Evolutionary conservation across 2,797 vertebrate genomes (phyloP), one percentile per base, ranked within the genome.

Genomic region (Silurus aristotelis): DNA sequence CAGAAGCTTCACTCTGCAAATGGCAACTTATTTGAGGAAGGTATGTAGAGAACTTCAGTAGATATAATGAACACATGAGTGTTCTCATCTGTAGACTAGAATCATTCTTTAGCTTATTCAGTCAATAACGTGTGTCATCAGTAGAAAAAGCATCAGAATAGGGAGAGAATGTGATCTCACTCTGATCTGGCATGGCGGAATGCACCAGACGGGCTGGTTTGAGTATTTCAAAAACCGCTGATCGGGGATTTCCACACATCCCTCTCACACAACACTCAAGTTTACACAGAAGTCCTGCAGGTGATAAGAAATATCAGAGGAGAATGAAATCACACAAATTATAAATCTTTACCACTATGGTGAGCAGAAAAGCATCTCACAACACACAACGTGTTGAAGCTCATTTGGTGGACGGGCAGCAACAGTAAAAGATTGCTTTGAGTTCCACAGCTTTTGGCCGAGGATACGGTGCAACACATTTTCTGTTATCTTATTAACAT

Each of bases 221-320:
- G 78, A 80, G 48, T 19, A 66, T 78, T 58, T 38, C 25, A 60
- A 4, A 78, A 78, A 61, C 56, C 38, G 75, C 56, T 78, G 75
- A 38, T 61, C 75, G 20, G 25, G 55, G 73, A 77, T 77, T 61
- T 61, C 43, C 58, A 22, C 8, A 10, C 48, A 38, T 38, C 38
- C 38, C 4, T 38, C 38, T 38, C 48, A 38, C 19, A 60, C 22
- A 9, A 64, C 22, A 27, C 25, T 46, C 43, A 7, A 25, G 43
- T 52, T 80, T 63, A 13, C 22, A 46, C 31, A 46, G 31, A n/a
- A n/a, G 76, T 79, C 5, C 22, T 25, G 38, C 6, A 17, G 60
- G 38, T 48, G 38, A 48, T 64, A 19, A 27, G 61, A 66, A 15
- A 66, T 1, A 13, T 64, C 38, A 61, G 31, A 13, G 76, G 48